These are phyloP conservation scores for Harpegnathos saltator DNA, from an alignment of 1,140 invertebrate genomes.

Conservation along the genomic window DNA sequence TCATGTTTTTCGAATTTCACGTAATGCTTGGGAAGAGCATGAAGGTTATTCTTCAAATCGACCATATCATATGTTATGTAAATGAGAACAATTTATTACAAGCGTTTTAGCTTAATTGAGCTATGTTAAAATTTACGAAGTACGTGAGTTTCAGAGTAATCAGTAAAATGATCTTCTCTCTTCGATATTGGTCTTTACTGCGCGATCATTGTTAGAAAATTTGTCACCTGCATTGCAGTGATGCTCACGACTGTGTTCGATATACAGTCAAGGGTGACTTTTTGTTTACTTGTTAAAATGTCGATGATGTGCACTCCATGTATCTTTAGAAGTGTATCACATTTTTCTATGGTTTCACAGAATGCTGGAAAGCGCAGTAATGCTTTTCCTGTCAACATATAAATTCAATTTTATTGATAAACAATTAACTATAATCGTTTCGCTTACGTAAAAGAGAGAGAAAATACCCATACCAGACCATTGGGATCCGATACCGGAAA, in stretches of 20 bases:
- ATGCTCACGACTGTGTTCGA: not conserved
- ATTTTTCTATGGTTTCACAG: conserved; percentile 35
- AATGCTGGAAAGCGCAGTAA: conserved; percentile 74
- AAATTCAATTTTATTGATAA: not conserved
- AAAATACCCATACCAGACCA: conserved; percentile 8
- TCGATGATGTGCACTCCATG: conserved; percentile 72
- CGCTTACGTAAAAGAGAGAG: not conserved
- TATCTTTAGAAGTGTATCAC: conserved; percentile 64
- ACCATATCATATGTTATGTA: too few relatives aligned
- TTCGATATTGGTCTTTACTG: too few relatives aligned
- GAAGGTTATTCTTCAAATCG: too few relatives aligned
- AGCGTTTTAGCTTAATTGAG: too few relatives aligned
- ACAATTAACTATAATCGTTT: not conserved
- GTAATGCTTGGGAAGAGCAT: too few relatives aligned
- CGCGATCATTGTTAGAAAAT: not conserved
- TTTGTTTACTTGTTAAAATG: not conserved
- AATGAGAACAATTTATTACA: too few relatives aligned
- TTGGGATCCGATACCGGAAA: conserved; percentile 82
- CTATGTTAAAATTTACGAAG: too few relatives aligned
- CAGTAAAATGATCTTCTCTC: too few relatives aligned
- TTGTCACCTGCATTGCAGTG: conserved; percentile 4
- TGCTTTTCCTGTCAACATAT: not conserved
- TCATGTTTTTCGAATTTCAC: not conserved
- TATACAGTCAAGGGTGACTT: not conserved
- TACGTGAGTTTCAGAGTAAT: too few relatives aligned